Base-by-base conservation (phyloP, 1,140 invertebrate species). In the Neodiprion pinetum region DNA sequence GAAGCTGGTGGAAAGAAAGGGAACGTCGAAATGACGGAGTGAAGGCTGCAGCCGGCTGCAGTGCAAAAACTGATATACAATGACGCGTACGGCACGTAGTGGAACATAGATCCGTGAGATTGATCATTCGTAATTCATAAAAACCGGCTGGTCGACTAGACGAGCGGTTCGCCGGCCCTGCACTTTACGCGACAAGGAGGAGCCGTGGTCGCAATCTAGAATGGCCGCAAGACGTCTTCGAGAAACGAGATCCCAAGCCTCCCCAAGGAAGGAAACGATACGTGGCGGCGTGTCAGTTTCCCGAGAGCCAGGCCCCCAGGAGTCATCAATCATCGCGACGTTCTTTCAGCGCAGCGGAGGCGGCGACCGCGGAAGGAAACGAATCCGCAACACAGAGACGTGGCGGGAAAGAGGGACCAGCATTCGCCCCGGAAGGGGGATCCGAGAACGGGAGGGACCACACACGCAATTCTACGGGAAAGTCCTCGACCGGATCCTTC, bases 401-500 rank as follows among this genome's bases (percentile, higher is more conserved):
- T 40, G 28, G 73, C 21, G 50, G n/a, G 61, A 70, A 77, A 76
- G 48, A 40, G 28, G 28, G 28, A 40, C 28, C 28, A 40, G 28
- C 28, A 40, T 40, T 40, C 28, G 28, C 1, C 28, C 28, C 70
- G 66, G 48, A 73, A 66, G 74, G n/a, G 28, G 28, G 28, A 40
- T 4, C 28, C 1, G 28, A 68, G 77, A 79, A 75, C 72, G 77
- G 73, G 48, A 72, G 50, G 14, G 61, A 73, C 79, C 81, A 80
- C 81, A 82, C 81, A 82, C 80, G 78, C 79, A 78, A 82, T 78
- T 47, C 21, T 65, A 66, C 75, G 21, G 17, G 53, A 40, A 40
- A 40, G n/a, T 61, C 53, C 40, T 21, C 67, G 67, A 69, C 67
- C 17, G 67, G 67, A 79, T 76, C 72, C 72, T 73, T 61, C 11